Evolutionary conservation across 2,113 vertebrate species (phyloP).

Genomic region (Epinephelus lanceolatus): DNA sequence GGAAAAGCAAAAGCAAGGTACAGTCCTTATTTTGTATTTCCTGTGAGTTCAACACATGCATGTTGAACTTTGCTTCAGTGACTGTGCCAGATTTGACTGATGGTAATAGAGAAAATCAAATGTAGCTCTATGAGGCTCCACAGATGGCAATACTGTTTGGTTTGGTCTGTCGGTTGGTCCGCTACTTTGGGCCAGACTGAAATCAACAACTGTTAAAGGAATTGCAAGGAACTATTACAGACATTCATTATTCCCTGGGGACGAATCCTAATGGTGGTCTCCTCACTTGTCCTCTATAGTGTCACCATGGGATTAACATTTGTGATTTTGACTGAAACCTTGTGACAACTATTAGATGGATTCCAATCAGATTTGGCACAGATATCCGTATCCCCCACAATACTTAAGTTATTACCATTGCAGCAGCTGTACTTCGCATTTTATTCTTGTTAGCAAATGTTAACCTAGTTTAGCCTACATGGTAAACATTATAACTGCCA

Average conservation of each 20-base stretch:
- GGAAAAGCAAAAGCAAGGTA: conserved; percentile 79
- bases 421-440: neutral
- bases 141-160: neutral
- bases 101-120: neutral
- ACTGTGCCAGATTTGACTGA: neutral
- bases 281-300: neutral
- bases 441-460: neutral
- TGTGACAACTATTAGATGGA: neutral
- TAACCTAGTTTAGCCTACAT: neutral
- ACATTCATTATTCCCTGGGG: neutral
- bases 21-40: neutral
- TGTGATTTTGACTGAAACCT: neutral
- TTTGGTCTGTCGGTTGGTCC: neutral
- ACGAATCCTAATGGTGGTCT: neutral
- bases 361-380: neutral
- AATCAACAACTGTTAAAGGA: neutral
- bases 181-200: neutral
- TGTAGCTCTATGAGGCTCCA: neutral
- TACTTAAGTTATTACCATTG: no score
- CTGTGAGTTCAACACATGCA: neutral
- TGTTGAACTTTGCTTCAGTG: neutral
- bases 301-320: neutral
- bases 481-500: neutral
- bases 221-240: neutral
- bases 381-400: neutral